phyloP scores from a whole-genome alignment of 2,797 vertebrate species.

The Pipistrellus pipistrellus region DNA sequence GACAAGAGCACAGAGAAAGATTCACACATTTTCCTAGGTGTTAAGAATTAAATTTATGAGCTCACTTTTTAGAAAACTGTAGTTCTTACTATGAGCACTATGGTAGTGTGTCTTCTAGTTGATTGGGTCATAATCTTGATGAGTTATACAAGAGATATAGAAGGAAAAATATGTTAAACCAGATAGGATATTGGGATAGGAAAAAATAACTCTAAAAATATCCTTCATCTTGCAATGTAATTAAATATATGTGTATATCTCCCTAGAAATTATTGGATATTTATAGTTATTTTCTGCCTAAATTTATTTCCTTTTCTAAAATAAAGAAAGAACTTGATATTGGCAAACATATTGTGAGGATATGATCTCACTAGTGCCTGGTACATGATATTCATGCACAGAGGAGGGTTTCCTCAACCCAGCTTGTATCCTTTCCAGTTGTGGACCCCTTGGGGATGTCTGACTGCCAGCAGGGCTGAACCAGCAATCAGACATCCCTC shows the following conservation, averaged over 20 bases:
- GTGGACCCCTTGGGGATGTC: too few species aligned
- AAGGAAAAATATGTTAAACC: background rate
- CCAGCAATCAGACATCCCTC: too few species aligned
- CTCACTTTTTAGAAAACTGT: background rate
- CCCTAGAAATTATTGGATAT: background rate
- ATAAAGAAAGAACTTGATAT: background rate
- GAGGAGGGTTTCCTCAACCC: too few species aligned
- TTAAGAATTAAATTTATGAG: background rate
- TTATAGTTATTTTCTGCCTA: background rate
- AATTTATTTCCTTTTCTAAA: background rate
- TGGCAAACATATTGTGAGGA: background rate
- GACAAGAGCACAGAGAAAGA: background rate
- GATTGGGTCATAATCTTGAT: background rate
- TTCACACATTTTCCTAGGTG: background rate
- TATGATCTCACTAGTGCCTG: background rate
- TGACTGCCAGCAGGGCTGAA: too few species aligned
- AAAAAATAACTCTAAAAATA: conserved; percentile 4
- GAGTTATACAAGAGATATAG: background rate
- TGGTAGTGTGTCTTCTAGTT: background rate
- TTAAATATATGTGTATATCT: conserved; percentile 10
- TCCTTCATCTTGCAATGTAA: background rate
- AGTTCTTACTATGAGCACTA: background rate
- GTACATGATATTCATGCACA: too few species aligned
- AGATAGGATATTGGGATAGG: background rate
- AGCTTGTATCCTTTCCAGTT: too few species aligned